phyloP scores from a whole-genome alignment of 2,888 invertebrate species.

The Agrotis segetum region DNA sequence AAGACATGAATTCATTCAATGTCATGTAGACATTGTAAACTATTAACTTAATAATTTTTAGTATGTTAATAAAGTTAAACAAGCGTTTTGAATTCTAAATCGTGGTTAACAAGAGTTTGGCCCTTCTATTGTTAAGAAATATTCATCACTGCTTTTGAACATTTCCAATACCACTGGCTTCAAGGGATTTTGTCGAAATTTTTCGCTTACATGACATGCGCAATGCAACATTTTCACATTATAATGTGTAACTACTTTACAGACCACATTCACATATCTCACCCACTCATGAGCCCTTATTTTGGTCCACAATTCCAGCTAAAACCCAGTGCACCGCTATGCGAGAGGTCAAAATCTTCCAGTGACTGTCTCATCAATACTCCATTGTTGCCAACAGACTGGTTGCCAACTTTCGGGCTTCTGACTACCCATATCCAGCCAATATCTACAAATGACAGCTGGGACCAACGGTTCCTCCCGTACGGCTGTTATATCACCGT shows the following conservation, averaged over 20 bases:
- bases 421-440: too few species aligned
- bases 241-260: neutral
- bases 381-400: neutral
- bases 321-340: neutral
- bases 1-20: neutral
- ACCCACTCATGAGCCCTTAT: neutral
- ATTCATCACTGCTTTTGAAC: neutral
- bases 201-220: neutral
- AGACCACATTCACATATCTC: neutral
- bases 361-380: neutral
- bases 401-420: too few species aligned
- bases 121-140: neutral
- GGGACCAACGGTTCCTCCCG: too few species aligned
- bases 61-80: slow-evolving; percentile 8
- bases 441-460: too few species aligned
- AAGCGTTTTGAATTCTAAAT: neutral
- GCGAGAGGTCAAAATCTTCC: neutral
- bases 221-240: neutral
- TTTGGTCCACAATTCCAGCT: neutral
- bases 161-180: neutral
- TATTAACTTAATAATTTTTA: slow-evolving; percentile 5
- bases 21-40: neutral
- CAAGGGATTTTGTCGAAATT: neutral
- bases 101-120: neutral
- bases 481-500: too few species aligned